These are phyloP conservation scores for Gnathochromis pfefferi DNA, from an alignment of 2,113 vertebrate genomes.

Conservation along the genomic window DNA sequence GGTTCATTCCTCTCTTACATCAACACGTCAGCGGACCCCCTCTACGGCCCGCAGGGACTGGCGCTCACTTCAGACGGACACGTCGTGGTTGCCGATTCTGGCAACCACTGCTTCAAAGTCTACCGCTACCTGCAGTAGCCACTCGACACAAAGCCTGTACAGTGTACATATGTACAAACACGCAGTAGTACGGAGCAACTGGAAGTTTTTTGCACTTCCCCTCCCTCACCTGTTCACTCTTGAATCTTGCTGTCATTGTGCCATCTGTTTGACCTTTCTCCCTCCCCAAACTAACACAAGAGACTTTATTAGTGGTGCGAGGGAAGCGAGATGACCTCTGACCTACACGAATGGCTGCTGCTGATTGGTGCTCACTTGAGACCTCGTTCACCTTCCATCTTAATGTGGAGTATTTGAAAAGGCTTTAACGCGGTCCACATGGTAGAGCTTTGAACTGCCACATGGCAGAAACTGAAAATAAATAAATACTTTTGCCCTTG, in stretches of 20 bases:
- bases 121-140: slow-evolving; percentile 92
- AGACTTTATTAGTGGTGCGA: neutral
- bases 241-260: neutral
- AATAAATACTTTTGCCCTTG: neutral
- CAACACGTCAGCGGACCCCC: slow-evolving; percentile 94
- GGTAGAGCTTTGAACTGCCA: slow-evolving; percentile 1
- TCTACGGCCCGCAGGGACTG: slow-evolving; percentile 95
- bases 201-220: slow-evolving; percentile 13
- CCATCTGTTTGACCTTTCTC: slow-evolving; percentile 14
- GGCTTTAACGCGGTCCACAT: neutral
- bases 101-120: slow-evolving; percentile 98
- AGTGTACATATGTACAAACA: neutral
- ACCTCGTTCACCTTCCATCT: slow-evolving; percentile 17
- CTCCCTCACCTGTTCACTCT: neutral
- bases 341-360: neutral
- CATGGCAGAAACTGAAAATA: slow-evolving; percentile 1
- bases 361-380: neutral
- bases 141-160: neutral
- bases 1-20: slow-evolving; percentile 97
- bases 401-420: neutral
- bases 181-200: neutral
- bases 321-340: neutral
- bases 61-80: slow-evolving; percentile 94
- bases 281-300: neutral
- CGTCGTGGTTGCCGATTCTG: slow-evolving; percentile 95